Evolutionary conservation across 2,888 invertebrate genomes (phyloP).

Genomic region (Aspidapion aeneum): DNA sequence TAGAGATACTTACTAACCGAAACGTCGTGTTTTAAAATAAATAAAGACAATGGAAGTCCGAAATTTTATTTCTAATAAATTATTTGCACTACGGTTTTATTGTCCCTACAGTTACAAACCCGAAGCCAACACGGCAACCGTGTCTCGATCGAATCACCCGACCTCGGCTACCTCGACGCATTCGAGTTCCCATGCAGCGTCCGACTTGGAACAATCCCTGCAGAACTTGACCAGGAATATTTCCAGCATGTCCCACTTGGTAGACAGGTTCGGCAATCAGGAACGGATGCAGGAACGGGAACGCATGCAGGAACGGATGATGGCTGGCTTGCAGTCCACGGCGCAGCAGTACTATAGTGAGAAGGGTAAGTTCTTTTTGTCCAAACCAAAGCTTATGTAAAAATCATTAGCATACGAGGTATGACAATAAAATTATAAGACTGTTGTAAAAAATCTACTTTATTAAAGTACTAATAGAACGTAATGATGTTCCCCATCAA

Average conservation of each 20-base stretch:
- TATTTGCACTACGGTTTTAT: too few species aligned
- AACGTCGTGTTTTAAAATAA: too few species aligned
- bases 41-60: too few species aligned
- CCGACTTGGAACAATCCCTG: conserved; percentile 50
- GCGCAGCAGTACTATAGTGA: conserved; percentile 47
- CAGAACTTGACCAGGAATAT: conserved; percentile 48
- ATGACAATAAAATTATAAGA: too few species aligned
- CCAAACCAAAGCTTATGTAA: too few species aligned
- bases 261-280: conserved; percentile 54
- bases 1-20: too few species aligned
- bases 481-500: too few species aligned
- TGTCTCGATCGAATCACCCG: not conserved
- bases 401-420: too few species aligned
- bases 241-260: conserved; percentile 58
- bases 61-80: too few species aligned
- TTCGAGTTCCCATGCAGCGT: conserved; percentile 18
- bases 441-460: too few species aligned
- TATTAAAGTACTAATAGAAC: too few species aligned
- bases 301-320: conserved; percentile 47
- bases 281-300: too few species aligned
- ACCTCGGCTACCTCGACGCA: not conserved
- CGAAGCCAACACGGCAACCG: conserved; percentile 28
- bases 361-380: conserved; percentile 34
- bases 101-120: conserved; percentile 27
- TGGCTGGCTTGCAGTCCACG: conserved; percentile 50